Conservation (phyloP, 2,888 invertebrate species). For the Ctena decussata region DNA sequence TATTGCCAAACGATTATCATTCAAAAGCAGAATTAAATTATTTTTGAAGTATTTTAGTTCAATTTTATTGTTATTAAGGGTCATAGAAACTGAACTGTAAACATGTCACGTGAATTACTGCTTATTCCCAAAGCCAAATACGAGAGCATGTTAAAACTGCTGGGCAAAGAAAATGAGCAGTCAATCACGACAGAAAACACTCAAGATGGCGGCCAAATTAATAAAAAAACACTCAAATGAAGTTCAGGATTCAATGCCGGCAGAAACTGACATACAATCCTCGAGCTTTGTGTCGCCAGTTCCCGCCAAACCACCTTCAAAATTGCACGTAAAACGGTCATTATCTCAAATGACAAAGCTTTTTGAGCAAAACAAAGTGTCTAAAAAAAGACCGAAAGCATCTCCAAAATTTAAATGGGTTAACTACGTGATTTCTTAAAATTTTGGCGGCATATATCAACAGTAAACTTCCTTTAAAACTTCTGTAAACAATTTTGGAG, state of each 20-base stretch:
- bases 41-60: not conserved
- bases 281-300: too few species aligned
- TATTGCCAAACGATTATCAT: not conserved
- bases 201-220: too few species aligned
- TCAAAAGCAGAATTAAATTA: not conserved
- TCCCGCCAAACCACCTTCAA: not conserved
- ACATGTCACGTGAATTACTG: conserved; percentile 9
- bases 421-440: not conserved
- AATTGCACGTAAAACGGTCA: not conserved
- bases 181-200: too few species aligned
- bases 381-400: too few species aligned
- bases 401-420: not conserved
- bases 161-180: too few species aligned
- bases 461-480: too few species aligned
- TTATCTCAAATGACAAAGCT: not conserved
- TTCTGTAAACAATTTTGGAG: too few species aligned
- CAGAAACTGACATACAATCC: not conserved
- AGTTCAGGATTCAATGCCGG: not conserved
- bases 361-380: not conserved
- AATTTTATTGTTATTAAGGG: not conserved
- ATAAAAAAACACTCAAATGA: too few species aligned
- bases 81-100: not conserved
- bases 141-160: not conserved
- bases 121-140: conserved; percentile 15
- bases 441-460: not conserved